A percentile compares a stretch with the other conserved stretches of the same genome.
Conservation (phyloP, 2,113 vertebrate genomes). For the Malaclemys terrapin region DNA sequence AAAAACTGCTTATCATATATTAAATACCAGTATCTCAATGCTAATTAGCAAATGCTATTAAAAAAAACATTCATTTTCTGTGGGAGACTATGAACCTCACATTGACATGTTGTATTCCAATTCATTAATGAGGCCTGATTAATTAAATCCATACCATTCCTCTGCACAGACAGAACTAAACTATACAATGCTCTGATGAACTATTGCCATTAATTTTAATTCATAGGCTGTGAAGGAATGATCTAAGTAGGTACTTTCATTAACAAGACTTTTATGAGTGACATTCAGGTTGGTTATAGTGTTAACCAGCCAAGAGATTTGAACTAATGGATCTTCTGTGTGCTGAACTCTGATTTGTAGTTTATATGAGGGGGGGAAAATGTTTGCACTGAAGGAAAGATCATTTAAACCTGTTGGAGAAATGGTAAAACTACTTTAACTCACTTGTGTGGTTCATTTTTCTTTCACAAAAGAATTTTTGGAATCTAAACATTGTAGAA, state of each 20-base stretch:
- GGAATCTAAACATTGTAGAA: not conserved
- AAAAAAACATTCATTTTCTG: not conserved
- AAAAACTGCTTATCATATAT: not conserved
- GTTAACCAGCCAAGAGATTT: constrained; percentile 26
- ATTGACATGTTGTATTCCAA: not conserved
- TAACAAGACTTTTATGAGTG: constrained; percentile 36
- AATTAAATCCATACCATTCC: constrained; percentile 30
- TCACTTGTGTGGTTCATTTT: not conserved
- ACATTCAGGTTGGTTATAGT: not conserved
- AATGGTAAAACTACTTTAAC: not conserved
- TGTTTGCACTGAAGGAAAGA: constrained; percentile 7
- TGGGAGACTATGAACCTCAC: not conserved
- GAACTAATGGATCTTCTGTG: constrained; percentile 26
- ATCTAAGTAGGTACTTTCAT: constrained; percentile 44
- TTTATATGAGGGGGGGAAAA: constrained; percentile 27
- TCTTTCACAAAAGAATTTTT: not conserved
- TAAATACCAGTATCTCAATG: not conserved
- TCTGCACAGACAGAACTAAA: constrained; percentile 25
- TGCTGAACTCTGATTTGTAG: constrained; percentile 22
- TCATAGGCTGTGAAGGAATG: constrained; percentile 11
- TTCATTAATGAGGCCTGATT: constrained; percentile 19
- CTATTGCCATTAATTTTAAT: constrained; percentile 26
- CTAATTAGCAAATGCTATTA: not conserved
- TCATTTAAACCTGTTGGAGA: not conserved
- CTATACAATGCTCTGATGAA: not conserved